Conservation (phyloP, 37 sponge, comb jelly and placozoan genomes). For the Spongia lamella region DNA sequence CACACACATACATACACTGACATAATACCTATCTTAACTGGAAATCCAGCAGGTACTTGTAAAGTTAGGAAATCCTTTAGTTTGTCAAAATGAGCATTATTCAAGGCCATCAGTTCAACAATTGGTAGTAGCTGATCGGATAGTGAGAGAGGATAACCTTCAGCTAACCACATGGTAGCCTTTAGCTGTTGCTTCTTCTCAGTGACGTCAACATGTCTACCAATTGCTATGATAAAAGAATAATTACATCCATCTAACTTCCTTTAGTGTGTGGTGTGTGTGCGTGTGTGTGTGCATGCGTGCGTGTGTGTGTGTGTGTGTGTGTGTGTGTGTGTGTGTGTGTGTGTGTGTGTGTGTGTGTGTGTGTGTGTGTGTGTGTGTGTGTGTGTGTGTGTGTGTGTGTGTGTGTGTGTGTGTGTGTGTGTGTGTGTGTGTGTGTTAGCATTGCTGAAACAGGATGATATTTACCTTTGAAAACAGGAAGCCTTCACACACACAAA, state of each 20-base stretch:
- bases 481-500: background rate
- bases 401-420: no score
- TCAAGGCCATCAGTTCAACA: constrained; percentile 84
- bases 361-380: no score
- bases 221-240: constrained; percentile 64
- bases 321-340: no score
- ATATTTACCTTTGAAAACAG: background rate
- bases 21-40: constrained; percentile 85
- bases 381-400: no score
- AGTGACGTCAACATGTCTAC: constrained; percentile 60
- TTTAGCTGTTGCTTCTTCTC: constrained; percentile 83
- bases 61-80: constrained; percentile 93
- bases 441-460: background rate
- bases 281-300: no score
- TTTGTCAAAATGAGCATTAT: constrained; percentile 90
- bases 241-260: no score
- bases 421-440: no score
- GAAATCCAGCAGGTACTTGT: constrained; percentile 96
- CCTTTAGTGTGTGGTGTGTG: no score
- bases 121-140: constrained; percentile 91
- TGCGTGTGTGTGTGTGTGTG: no score
- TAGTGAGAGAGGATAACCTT: constrained; percentile 86
- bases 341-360: no score
- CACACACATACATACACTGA: no score
- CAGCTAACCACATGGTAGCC: constrained; percentile 89